Base-by-base conservation (phyloP, 1,140 invertebrate species). In the Orchestia grillus region DNA sequence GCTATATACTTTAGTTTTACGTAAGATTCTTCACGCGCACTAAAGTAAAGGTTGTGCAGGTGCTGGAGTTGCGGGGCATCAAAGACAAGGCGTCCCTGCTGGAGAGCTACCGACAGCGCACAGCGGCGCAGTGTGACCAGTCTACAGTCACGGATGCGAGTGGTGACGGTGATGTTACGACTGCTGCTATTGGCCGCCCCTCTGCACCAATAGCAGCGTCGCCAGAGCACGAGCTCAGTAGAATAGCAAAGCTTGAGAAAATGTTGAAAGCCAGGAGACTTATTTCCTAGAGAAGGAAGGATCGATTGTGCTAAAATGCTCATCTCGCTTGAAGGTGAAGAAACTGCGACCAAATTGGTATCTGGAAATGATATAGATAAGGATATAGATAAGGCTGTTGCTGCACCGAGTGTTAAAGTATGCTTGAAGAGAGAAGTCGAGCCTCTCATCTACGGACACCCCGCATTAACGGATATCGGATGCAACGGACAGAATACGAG, bases 191-290 rank as follows among this genome's bases (percentile, higher is more conserved):
- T 44, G 45, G 57, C 16, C 47, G 44, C 3, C 41, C 91, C 43
- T 62, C 23, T 1, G 42, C 90, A 36, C 57, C 62, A 23, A 44
- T 95, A 43, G 92, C 91, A 3, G 87, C 96, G 44, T 96, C 96
- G 44, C 96, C 96, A 0, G 96, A 97, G 44, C 96, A 96, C 44
- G 96, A 97, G 44, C 96, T 96, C 90, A 97, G 96, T 96, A 96
- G 96, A 62, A 97, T 97, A 57, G 96, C 96, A 16, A 95, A 96
- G 40, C 96, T 97, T 28, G 96, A 97, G 62, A 96, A 96, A 44
- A 96, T 97, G 96, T 53, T 97, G 41, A 97, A 97, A 87, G 96
- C 96, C 40, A 88, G 96, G 0, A 96, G 96, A 92, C 96, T 97
- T 23, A 97, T 97, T 94, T 90, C 62, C 3, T 77, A 77, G 62